phyloP scores from a whole-genome alignment of 2,888 invertebrate genomes.

The Odontomyia ornata region DNA sequence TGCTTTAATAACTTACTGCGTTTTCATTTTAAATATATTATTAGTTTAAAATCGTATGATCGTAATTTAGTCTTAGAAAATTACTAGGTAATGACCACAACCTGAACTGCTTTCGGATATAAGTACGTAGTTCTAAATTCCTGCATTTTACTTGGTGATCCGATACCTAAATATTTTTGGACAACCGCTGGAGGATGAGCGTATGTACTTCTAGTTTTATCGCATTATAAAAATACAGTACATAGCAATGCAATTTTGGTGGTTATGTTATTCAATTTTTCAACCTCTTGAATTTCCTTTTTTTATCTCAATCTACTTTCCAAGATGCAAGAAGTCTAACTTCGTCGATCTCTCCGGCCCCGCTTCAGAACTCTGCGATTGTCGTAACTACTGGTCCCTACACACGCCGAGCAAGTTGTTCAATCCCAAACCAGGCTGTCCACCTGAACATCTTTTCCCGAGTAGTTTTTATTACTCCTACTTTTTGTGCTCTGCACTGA shows the following conservation, averaged over 20 bases:
- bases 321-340: constrained; percentile 36
- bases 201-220: constrained; percentile 17
- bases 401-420: neutral
- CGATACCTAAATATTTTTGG: neutral
- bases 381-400: neutral
- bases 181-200: neutral
- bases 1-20: too few relatives aligned
- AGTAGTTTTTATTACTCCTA: constrained; percentile 34
- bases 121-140: too few relatives aligned
- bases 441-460: constrained; percentile 38
- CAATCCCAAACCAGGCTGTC: constrained; percentile 33
- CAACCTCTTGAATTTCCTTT: constrained; percentile 6
- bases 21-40: too few relatives aligned
- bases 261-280: neutral
- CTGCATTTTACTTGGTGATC: too few relatives aligned
- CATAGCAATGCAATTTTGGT: constrained; percentile 29
- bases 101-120: too few relatives aligned
- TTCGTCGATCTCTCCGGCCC: neutral
- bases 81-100: too few relatives aligned
- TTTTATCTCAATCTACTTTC: constrained; percentile 18
- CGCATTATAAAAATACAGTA: neutral
- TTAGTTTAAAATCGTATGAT: too few relatives aligned
- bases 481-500: constrained; percentile 19
- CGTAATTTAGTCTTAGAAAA: too few relatives aligned
- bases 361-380: neutral